A percentile compares a stretch with the other conserved stretches of the same genome.
phyloP scores from a whole-genome alignment of 2,797 vertebrate genomes.

The Darevskia nairensis region DNA sequence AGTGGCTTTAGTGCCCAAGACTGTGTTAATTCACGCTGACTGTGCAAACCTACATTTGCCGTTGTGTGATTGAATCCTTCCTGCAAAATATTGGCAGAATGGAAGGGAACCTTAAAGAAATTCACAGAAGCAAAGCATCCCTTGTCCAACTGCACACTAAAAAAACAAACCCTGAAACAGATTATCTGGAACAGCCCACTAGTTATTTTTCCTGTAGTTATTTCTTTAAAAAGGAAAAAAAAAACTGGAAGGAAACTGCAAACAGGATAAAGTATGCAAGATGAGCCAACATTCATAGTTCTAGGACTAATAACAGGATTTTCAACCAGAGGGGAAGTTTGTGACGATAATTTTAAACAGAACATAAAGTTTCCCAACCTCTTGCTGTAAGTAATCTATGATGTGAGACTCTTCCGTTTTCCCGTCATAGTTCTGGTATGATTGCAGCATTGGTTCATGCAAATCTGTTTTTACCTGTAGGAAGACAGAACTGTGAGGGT shows the following conservation, averaged over 20 bases:
- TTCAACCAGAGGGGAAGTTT: neutral
- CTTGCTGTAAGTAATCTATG: slow-evolving; percentile 80
- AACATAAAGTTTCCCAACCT: slow-evolving; percentile 70
- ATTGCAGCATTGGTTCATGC: slow-evolving; percentile 70
- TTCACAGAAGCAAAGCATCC: too few species aligned
- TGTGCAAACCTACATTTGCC: too few species aligned
- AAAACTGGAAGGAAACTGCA: neutral
- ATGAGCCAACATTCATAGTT: neutral
- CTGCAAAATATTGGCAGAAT: too few species aligned
- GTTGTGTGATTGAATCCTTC: too few species aligned
- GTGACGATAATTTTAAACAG: neutral
- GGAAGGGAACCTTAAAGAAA: too few species aligned
- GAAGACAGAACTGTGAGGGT: fast-evolving
- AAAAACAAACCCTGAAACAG: too few species aligned
- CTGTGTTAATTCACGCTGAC: too few species aligned
- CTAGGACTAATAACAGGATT: neutral
- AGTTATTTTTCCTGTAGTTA: too few species aligned
- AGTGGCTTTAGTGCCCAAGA: too few species aligned
- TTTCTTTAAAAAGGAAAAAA: too few species aligned
- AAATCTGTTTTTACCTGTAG: slow-evolving; percentile 80
- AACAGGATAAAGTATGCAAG: neutral
- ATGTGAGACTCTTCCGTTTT: slow-evolving; percentile 62
- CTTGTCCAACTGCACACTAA: too few species aligned
- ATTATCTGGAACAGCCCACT: too few species aligned
- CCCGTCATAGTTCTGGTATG: slow-evolving; percentile 80